Evolutionary conservation across 2,797 vertebrate genomes (phyloP).

Genomic region (Sebastes nivosus): DNA sequence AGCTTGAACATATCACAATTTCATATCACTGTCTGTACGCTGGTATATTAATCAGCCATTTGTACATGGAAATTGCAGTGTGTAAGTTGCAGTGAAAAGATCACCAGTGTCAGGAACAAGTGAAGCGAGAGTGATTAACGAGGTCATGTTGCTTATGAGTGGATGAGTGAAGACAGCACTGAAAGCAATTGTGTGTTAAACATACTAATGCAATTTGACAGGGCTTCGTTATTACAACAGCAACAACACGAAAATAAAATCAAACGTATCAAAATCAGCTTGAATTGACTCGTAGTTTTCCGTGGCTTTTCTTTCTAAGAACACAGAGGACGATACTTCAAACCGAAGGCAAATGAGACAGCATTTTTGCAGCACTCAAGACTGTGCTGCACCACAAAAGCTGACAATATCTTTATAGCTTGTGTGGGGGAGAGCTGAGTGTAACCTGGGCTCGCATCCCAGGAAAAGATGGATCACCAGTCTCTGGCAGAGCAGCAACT

Average conservation of each 20-base stretch:
- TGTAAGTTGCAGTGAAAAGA: conserved; percentile 45
- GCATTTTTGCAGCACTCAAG: conserved; percentile 53
- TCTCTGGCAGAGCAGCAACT: conserved; percentile 63
- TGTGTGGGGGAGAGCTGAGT: conserved; percentile 54
- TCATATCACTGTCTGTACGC: background rate
- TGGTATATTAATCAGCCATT: conserved; percentile 14
- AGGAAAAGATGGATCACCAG: conserved; percentile 74
- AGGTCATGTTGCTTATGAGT: conserved; percentile 55
- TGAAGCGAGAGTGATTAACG: conserved; percentile 53
- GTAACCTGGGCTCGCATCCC: conserved; percentile 72
- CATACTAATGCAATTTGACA: conserved; percentile 34
- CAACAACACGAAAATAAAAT: background rate
- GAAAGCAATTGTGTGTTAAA: conserved; percentile 50
- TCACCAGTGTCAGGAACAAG: conserved; percentile 52
- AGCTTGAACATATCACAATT: background rate
- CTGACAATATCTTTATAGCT: conserved; percentile 71
- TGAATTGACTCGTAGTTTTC: conserved; percentile 21
- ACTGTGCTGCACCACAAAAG: conserved; percentile 52
- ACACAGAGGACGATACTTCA: conserved; percentile 22
- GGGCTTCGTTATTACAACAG: conserved; percentile 13
- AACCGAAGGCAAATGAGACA: conserved; percentile 53
- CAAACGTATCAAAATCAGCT: conserved; percentile 1
- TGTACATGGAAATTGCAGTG: conserved; percentile 11
- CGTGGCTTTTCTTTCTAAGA: conserved; percentile 29
- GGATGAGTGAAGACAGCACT: conserved; percentile 42